Base-by-base conservation (phyloP, 2,888 invertebrate genomes). In the Diaperis boleti region DNA sequence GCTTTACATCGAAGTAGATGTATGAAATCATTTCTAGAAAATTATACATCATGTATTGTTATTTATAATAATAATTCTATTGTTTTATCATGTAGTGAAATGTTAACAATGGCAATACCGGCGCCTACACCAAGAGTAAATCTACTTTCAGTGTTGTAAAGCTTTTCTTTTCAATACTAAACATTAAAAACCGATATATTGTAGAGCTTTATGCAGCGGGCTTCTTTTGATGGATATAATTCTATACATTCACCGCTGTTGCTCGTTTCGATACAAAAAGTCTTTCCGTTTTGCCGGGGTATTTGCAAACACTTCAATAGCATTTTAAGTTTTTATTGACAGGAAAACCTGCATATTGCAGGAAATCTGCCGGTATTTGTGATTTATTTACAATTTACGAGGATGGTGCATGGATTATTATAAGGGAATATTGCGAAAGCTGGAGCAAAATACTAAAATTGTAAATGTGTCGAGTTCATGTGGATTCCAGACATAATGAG, bases 61-160 rank as follows among this genome's bases (percentile, higher is more conserved):
- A n/a, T n/a, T n/a, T n/a, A n/a, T n/a, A n/a, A n/a, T n/a, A 70
- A 69, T 64, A 70, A 65, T 69, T 63, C 49, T 49, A 49, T 59
- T 59, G 59, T 59, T 35, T 59, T 15, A 11, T 8, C 8, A 15
- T 22, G 49, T 41, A 59, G 26, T 47, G 49, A 47, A 59, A 59
- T n/a, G n/a, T 26, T 26, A 26, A 26, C 26, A 26, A 26, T 26
- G n/a, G 26, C 26, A 26, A 45, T 31, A 55, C 54, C 47, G 54
- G 55, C 54, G 55, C 45, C 39, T 45, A 47, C 47, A 52, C 54
- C 45, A 47, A 45, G 17, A 20, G 37, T 26, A 52, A 52, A 52
- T 52, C 35, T 52, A 39, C 52, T 26, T 52, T 39, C 52, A 52
- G 39, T 52, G 41, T 41, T 41, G 20, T 35, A 11, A 10, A 8